Conservation (phyloP, 2,888 invertebrate species). For the Nineta flava region DNA sequence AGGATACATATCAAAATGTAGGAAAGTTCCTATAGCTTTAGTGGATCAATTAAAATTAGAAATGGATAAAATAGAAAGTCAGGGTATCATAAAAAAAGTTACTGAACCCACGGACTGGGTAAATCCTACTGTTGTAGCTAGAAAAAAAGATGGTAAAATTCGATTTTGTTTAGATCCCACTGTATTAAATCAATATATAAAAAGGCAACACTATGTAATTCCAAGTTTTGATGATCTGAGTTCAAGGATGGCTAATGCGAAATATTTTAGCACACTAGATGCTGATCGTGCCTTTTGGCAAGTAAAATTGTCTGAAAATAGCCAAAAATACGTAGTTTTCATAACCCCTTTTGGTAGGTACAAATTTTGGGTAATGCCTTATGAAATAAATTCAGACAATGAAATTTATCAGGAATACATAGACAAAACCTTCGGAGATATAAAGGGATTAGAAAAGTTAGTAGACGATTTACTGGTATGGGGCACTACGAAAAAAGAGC, state of each 20-base stretch:
- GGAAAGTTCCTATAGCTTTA: constrained; percentile 11
- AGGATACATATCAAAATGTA: constrained; percentile 7
- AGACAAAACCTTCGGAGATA: no score
- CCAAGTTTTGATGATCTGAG: not conserved
- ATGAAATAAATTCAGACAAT: not conserved
- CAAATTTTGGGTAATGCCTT: not conserved
- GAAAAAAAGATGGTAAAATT: not conserved
- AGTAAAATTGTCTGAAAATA: no score
- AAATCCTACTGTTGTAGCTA: not conserved
- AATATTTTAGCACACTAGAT: not conserved
- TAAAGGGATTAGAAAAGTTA: no score
- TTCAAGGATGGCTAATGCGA: not conserved
- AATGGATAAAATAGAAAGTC: constrained; percentile 9
- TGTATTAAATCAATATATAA: not conserved
- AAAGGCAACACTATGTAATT: no score
- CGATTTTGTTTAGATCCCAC: not conserved
- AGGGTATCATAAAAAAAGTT: constrained; percentile 11
- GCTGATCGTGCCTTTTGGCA: not conserved
- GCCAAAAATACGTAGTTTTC: not conserved
- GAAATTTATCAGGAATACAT: not conserved
- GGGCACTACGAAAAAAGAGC: no score
- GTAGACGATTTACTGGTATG: no score
- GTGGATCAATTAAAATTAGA: constrained; percentile 10
- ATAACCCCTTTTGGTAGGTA: not conserved
- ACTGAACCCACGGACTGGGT: not conserved